Percentiles rank a stretch among this genome's conserved stretches.
These are phyloP conservation scores for Orbicella faveolata DNA, from an alignment of 64 coral and sea anemone species.

Conservation along the genomic window DNA sequence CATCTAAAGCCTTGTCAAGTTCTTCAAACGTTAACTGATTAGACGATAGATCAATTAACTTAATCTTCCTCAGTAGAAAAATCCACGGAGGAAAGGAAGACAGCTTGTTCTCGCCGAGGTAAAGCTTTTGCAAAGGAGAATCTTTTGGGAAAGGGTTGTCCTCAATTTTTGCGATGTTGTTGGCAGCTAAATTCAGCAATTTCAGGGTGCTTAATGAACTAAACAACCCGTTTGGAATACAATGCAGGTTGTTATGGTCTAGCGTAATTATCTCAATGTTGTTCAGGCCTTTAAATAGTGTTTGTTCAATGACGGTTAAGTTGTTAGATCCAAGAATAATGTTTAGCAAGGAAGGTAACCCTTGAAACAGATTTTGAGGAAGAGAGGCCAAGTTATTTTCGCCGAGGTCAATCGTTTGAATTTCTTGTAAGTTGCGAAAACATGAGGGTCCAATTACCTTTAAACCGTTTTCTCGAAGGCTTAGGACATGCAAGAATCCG, in stretches of 20 bases:
- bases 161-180: constrained; percentile 34
- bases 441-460: constrained; percentile 4
- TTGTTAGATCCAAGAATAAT: constrained; percentile 54
- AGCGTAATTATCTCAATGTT: constrained; percentile 26
- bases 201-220: constrained; percentile 12
- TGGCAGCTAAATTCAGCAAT: constrained; percentile 36
- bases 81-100: constrained; percentile 24
- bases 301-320: constrained; percentile 15
- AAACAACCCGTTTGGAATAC: constrained; percentile 29
- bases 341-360: constrained; percentile 16
- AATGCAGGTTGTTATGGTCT: constrained; percentile 25
- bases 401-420: constrained; percentile 65
- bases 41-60: constrained; percentile 38
- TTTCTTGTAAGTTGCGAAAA: constrained; percentile 22
- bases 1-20: constrained; percentile 45
- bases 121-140: constrained; percentile 26
- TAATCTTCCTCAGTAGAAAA: constrained; percentile 35
- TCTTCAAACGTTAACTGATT: constrained; percentile 50
- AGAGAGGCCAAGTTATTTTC: constrained; percentile 28
- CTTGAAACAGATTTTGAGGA: constrained; percentile 45
- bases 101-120: constrained; percentile 42
- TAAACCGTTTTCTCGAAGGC: constrained; percentile 64
- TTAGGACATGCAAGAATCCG: constrained; percentile 47
- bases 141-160: constrained; percentile 40
- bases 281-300: constrained; percentile 33